Conservation (phyloP, 1,140 invertebrate species). For the Trichomalopsis sarcophagae region DNA sequence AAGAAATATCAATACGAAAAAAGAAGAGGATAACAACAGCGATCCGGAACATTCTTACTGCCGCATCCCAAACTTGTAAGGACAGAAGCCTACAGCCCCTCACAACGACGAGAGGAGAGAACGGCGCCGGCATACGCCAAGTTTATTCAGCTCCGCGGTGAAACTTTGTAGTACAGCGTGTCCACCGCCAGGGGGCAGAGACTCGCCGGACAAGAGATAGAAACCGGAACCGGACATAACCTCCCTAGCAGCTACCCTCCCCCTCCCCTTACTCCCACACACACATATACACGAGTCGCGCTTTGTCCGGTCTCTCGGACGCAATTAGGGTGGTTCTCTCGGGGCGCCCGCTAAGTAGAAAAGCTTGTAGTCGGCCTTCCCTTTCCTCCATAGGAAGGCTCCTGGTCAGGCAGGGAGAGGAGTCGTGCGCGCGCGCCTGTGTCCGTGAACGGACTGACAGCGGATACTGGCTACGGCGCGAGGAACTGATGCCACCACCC, state of each 20-base stretch:
- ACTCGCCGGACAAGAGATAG: constrained; percentile 67
- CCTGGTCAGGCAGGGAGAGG: constrained; percentile 47
- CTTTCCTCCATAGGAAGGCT: constrained; percentile 43
- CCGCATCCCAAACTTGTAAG: background rate
- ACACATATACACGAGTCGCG: constrained; percentile 69
- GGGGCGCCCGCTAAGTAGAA: constrained; percentile 73
- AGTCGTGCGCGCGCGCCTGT: constrained; percentile 15
- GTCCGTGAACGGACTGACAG: constrained; percentile 65
- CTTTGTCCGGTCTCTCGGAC: constrained; percentile 75
- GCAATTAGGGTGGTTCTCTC: constrained; percentile 74
- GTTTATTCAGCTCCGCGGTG: constrained; percentile 72
- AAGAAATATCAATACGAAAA: too few relatives aligned
- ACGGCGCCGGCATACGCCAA: constrained; percentile 62
- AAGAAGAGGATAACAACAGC: too few relatives aligned
- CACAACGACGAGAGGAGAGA: constrained; percentile 17
- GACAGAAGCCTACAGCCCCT: background rate
- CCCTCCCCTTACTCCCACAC: constrained; percentile 47
- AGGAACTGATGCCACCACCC: constrained; percentile 56
- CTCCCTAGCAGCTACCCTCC: constrained; percentile 56
- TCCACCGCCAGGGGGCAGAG: constrained; percentile 73
- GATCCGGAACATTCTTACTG: too few relatives aligned
- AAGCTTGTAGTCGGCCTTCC: constrained; percentile 69
- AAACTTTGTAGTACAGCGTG: constrained; percentile 76
- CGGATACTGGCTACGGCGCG: constrained; percentile 64
- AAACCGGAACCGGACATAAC: constrained; percentile 70